These are phyloP conservation scores for Morone chrysops DNA, from an alignment of 2,113 vertebrate species.

Conservation along the genomic window DNA sequence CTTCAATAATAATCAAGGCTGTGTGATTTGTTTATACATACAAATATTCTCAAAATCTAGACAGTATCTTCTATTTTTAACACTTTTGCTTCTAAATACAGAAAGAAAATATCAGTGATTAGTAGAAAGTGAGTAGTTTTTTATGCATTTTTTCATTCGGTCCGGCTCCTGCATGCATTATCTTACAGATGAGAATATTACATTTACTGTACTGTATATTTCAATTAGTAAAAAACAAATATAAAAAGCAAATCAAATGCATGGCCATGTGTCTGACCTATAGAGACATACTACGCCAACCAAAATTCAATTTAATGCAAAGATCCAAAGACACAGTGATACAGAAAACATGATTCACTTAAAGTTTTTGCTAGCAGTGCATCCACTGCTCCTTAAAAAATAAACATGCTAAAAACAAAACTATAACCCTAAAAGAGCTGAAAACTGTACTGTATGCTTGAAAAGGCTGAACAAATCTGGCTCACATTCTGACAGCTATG, in stretches of 20 bases:
- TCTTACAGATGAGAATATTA: background rate
- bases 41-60: background rate
- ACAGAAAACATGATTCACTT: background rate
- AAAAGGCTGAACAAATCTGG: constrained; percentile 55
- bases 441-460: constrained; percentile 10
- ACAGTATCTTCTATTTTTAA: background rate
- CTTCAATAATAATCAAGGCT: background rate
- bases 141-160: background rate
- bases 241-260: background rate
- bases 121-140: background rate
- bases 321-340: background rate
- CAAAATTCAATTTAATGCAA: background rate
- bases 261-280: too few relatives aligned
- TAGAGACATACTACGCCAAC: background rate
- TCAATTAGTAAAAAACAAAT: background rate
- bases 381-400: background rate
- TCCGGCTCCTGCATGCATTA: background rate
- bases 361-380: background rate
- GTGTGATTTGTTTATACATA: background rate
- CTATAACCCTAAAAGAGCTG: constrained; percentile 13
- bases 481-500: constrained; percentile 22
- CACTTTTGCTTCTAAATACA: background rate
- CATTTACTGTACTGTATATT: background rate
- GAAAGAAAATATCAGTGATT: background rate
- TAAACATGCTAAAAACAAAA: constrained; percentile 16